Percentiles rank a stretch among this genome's conserved stretches.
Evolutionary conservation across 64 coral and sea anemone genomes (phyloP).

Genomic region (Exaiptasia diaphana): DNA sequence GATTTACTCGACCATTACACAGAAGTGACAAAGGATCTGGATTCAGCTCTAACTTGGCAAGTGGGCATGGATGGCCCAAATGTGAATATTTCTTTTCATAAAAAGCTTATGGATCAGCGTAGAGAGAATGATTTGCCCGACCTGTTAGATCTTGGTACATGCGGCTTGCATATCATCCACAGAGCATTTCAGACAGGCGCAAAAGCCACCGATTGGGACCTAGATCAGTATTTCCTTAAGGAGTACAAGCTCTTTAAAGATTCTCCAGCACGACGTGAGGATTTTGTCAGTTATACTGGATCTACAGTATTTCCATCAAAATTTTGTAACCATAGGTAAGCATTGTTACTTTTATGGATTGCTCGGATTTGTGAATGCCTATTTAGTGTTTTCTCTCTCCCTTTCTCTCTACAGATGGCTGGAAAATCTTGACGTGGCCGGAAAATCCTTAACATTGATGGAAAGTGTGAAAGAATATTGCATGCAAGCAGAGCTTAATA

Average conservation of each 20-base stretch:
- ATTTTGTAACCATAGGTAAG: slow-evolving; percentile 79
- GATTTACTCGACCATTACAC: slow-evolving; percentile 37
- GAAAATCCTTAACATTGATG: slow-evolving; percentile 62
- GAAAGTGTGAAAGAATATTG: slow-evolving; percentile 57
- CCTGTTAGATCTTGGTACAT: slow-evolving; percentile 58
- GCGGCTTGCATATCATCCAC: slow-evolving; percentile 63
- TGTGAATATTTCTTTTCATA: slow-evolving; percentile 66
- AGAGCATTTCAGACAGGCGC: slow-evolving; percentile 72
- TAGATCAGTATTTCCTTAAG: slow-evolving; percentile 54
- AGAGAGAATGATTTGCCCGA: slow-evolving; percentile 32
- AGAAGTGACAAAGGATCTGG: slow-evolving; percentile 64
- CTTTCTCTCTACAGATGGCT: slow-evolving; percentile 54
- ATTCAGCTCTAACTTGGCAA: slow-evolving; percentile 52
- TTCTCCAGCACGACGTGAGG: slow-evolving; percentile 68
- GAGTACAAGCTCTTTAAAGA: slow-evolving; percentile 73
- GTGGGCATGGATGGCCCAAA: slow-evolving; percentile 68
- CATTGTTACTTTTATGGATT: background rate
- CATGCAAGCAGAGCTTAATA: slow-evolving; percentile 53
- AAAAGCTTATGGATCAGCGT: slow-evolving; percentile 33
- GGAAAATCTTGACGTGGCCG: slow-evolving; percentile 65
- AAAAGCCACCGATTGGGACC: slow-evolving; percentile 55
- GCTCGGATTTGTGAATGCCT: background rate
- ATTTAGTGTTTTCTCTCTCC: slow-evolving; percentile 40
- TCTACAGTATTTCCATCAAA: slow-evolving; percentile 58
- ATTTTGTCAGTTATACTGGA: slow-evolving; percentile 61